These are phyloP conservation scores for Conistra vaccinii DNA, from an alignment of 2,888 invertebrate species.

Conservation along the genomic window DNA sequence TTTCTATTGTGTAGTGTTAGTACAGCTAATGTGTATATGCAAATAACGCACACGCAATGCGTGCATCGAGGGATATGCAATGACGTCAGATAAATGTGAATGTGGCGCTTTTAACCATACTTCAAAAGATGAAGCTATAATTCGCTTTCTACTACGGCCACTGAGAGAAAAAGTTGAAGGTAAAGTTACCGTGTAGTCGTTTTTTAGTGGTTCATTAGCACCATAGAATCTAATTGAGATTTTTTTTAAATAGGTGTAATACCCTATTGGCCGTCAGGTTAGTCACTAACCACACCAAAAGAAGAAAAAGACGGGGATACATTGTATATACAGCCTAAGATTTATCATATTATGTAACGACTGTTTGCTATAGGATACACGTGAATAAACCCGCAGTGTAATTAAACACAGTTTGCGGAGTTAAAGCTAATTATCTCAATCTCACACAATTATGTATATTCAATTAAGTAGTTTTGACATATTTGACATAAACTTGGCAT, in stretches of 20 bases:
- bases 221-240: too few species aligned
- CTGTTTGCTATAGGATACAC: conserved; percentile 1
- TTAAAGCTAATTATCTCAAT: conserved; percentile 24
- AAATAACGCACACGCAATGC: conserved; percentile 6
- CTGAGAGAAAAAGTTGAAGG: neutral
- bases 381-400: neutral
- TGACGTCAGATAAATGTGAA: neutral
- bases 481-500: conserved; percentile 15
- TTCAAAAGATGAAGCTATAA: neutral
- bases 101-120: neutral
- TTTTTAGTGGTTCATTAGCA: too few species aligned
- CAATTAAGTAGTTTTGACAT: conserved; percentile 20
- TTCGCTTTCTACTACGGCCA: neutral
- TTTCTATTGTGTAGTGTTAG: conserved; percentile 39
- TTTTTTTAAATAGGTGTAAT: too few species aligned
- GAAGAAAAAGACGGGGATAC: too few species aligned
- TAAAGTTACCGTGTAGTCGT: too few species aligned
- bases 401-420: conserved; percentile 17
- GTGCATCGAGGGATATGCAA: neutral
- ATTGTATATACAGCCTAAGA: too few species aligned
- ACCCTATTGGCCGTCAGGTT: too few species aligned
- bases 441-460: conserved; percentile 24
- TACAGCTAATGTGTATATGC: conserved; percentile 7
- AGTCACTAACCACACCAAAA: too few species aligned
- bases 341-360: neutral